These are phyloP conservation scores for Parus major DNA, from an alignment of 2,113 vertebrate genomes.

Conservation along the genomic window DNA sequence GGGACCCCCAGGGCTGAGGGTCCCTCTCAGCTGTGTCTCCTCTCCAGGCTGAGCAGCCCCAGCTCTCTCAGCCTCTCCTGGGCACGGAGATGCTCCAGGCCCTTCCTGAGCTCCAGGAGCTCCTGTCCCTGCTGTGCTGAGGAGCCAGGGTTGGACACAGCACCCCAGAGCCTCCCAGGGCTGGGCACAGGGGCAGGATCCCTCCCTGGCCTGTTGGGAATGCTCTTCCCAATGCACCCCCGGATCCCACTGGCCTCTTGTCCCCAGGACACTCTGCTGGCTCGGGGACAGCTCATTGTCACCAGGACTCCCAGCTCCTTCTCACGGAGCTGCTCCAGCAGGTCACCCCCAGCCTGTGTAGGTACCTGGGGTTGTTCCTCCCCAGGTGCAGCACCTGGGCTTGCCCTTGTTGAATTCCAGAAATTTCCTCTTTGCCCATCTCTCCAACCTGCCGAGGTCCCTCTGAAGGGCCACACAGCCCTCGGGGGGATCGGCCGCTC, in stretches of 20 bases:
- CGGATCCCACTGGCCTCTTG: neutral
- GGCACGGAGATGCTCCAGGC: neutral
- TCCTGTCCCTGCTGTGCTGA: neutral
- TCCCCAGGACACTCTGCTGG: neutral
- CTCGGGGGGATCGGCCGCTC: neutral
- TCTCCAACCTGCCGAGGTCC: neutral
- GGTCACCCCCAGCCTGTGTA: neutral
- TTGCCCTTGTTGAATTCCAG: neutral
- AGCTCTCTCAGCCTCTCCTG: neutral
- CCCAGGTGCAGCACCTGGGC: fast-evolving
- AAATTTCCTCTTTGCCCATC: neutral
- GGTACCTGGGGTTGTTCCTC: neutral
- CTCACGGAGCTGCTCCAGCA: neutral
- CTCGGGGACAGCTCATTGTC: neutral
- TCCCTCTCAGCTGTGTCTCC: neutral
- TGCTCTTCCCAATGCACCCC: neutral
- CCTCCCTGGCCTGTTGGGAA: neutral
- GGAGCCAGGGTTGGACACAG: neutral
- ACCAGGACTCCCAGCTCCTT: neutral
- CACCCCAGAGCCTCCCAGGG: neutral
- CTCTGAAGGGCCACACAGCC: neutral
- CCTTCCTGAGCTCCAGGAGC: neutral
- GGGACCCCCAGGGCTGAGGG: neutral
- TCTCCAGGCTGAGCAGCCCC: neutral
- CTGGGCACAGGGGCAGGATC: neutral